phyloP scores from a whole-genome alignment of 2,888 invertebrate species.

The Aspidiotus destructor region DNA sequence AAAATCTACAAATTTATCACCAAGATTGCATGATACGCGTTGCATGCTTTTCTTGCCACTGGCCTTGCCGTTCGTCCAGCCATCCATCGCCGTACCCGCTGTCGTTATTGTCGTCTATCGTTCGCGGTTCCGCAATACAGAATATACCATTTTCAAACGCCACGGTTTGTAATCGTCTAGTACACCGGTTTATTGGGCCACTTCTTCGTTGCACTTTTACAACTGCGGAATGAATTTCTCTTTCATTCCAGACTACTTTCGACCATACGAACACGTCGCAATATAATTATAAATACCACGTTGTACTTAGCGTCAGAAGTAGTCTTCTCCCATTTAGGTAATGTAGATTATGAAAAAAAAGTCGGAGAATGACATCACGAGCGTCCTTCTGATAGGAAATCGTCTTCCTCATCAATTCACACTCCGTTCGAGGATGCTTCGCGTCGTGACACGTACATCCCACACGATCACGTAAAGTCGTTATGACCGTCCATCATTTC shows the following conservation, averaged over 20 bases:
- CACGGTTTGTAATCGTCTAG: conserved; percentile 20
- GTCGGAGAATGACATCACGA: too few species aligned
- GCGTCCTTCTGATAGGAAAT: too few species aligned
- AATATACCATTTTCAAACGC: conserved; percentile 19
- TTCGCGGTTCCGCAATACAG: conserved; percentile 11
- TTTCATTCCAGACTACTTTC: conserved; percentile 31
- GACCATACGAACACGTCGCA: conserved; percentile 20
- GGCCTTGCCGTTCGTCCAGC: conserved; percentile 26
- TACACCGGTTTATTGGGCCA: conserved; percentile 28
- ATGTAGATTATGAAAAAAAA: too few species aligned
- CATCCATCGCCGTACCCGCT: conserved; percentile 14
- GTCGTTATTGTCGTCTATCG: conserved; percentile 10
- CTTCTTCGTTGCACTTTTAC: conserved; percentile 29
- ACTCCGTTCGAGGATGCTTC: too few species aligned
- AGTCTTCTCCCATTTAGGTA: too few species aligned
- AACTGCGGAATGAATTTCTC: conserved; percentile 30
- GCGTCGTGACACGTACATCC: too few species aligned
- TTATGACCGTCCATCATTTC: too few species aligned
- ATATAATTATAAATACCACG: background rate
- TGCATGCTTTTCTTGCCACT: conserved; percentile 29
- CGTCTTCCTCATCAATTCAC: too few species aligned
- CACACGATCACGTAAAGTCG: too few species aligned
- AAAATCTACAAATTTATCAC: background rate
- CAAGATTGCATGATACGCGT: conserved; percentile 11
- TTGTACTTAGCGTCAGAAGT: too few species aligned